A percentile compares a stretch with the other conserved stretches of the same genome.
Evolutionary conservation across 2,113 vertebrate genomes (phyloP).

Genomic region (Oreochromis niloticus): DNA sequence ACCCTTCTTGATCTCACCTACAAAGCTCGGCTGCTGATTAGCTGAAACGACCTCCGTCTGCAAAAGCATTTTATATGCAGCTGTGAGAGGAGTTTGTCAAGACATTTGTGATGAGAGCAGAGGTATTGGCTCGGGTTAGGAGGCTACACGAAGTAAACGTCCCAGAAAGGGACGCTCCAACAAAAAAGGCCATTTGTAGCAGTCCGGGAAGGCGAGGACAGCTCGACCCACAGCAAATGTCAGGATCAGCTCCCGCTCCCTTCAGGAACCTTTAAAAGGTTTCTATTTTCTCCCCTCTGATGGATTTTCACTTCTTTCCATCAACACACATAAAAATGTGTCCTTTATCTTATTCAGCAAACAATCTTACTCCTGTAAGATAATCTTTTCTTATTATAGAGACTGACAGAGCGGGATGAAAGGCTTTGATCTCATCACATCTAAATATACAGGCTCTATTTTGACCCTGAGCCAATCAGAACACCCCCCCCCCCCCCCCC

Average conservation of each 20-base stretch:
- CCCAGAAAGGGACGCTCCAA: background rate
- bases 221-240: background rate
- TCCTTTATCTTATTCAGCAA: background rate
- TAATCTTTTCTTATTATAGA: background rate
- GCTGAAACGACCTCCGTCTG: background rate
- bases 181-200: background rate
- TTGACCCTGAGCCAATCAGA: background rate
- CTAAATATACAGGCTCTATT: background rate
- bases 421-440: background rate
- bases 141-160: rapidly evolving
- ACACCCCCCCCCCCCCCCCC: too few relatives aligned
- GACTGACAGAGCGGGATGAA: background rate
- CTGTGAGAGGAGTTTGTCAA: background rate
- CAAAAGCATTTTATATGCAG: background rate
- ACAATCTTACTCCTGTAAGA: background rate
- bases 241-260: background rate
- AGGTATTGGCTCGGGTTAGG: background rate
- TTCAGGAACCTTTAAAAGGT: background rate
- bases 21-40: background rate
- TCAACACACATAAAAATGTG: background rate
- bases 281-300: background rate
- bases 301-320: background rate
- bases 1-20: background rate
- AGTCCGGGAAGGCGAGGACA: background rate
- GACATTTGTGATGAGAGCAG: background rate